These are phyloP conservation scores for Austrolebias charrua DNA, from an alignment of 2,797 vertebrate species.

Conservation along the genomic window DNA sequence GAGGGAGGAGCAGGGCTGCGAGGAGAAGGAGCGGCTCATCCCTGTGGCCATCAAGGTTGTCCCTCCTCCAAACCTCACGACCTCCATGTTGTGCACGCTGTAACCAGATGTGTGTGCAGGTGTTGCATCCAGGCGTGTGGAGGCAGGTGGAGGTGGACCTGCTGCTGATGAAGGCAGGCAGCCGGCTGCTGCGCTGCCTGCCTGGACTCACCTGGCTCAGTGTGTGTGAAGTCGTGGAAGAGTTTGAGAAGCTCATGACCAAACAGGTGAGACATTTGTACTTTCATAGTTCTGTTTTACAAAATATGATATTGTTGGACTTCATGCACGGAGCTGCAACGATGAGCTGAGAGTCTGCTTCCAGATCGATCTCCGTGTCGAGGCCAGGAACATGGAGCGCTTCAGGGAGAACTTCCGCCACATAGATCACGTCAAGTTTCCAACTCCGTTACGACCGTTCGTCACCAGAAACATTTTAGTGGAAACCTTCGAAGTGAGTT, in stretches of 20 bases:
- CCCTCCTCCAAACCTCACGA: background rate
- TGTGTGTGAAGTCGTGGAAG: conserved; percentile 88
- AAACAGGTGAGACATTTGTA: conserved; percentile 82
- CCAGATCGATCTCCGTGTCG: conserved; percentile 92
- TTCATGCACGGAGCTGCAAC: background rate
- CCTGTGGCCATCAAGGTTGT: conserved; percentile 93
- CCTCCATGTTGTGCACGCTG: background rate
- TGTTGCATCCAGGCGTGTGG: conserved; percentile 89
- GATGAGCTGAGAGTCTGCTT: background rate
- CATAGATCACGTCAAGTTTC: conserved; percentile 88
- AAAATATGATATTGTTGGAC: too few species aligned
- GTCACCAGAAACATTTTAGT: conserved; percentile 89
- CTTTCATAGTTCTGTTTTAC: too few species aligned
- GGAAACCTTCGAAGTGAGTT: conserved; percentile 91
- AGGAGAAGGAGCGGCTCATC: conserved; percentile 67
- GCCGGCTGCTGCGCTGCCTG: conserved; percentile 83
- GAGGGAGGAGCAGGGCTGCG: conserved; percentile 32
- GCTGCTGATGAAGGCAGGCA: conserved; percentile 88
- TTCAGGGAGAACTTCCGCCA: conserved; percentile 88
- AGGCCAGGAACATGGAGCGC: conserved; percentile 90
- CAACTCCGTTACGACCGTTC: conserved; percentile 87
- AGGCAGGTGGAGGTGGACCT: conserved; percentile 89
- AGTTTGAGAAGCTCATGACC: conserved; percentile 96
- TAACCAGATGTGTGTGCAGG: conserved; percentile 70
- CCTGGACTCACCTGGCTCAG: conserved; percentile 94